Evolutionary conservation across 2,113 vertebrate species (phyloP), one percentile per base, ranked within the genome.

Genomic region (Chaenogobius annularis): DNA sequence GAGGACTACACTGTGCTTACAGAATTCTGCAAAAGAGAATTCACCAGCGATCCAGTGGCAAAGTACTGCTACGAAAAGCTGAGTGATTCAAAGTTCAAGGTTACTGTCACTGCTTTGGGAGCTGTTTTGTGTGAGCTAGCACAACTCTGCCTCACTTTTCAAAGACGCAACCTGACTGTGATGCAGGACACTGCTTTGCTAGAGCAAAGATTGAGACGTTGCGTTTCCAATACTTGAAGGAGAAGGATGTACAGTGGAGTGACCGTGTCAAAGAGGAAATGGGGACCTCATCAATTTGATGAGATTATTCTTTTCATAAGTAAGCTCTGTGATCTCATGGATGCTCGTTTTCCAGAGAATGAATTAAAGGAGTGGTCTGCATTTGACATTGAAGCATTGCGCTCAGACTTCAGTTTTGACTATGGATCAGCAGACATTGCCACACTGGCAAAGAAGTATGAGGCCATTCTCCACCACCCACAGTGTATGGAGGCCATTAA

Each of bases 111-210:
- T n/a, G n/a, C n/a, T n/a, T n/a, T n/a, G n/a, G n/a, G n/a, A n/a
- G n/a, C n/a, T n/a, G n/a, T 2, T 68, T 74, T 81, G 61, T n/a
- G 59, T 5, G 50, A 78, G 66, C 70, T 78, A 0, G 70, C 67
- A 77, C 70, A 81, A 37, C 66, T 68, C 3, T 77, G 74, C 40
- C 80, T 74, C 4, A 11, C 66, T 73, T 73, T 73, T 1, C 69
- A 75, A 75, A 78, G 69, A 66, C 14, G 20, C 55, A 74, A 72
- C 74, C 61, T 76, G 78, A 80, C 26, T 81, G 66, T 75, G 69
- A 81, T 77, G 62, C 22, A 79, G 48, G 66, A n/a, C n/a, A n/a
- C n/a, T n/a, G n/a, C n/a, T n/a, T n/a, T n/a, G n/a, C n/a, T n/a
- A n/a, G n/a, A 63, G 65, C 56, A 64, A 78, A 63, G 48, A 56